Base-by-base conservation (phyloP, 1,140 invertebrate species). In the Megalonaias nervosa region DNA sequence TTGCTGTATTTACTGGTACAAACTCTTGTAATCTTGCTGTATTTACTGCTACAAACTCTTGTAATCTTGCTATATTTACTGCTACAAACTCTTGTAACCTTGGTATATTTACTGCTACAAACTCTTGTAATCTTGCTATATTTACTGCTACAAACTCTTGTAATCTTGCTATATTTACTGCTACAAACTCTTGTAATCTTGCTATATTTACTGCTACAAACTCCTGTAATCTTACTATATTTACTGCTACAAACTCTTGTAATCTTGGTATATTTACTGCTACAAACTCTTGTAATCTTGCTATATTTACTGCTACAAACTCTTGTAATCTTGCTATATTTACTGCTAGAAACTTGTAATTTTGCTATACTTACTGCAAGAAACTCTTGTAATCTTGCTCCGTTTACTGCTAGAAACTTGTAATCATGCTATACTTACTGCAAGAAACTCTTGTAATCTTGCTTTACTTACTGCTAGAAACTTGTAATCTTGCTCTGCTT, bases 251-350 rank as follows among this genome's bases (percentile, higher is more conserved):
- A 89, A 99, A 99, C 90, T 99, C 99, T 87, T 99, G 99, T 94
- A 99, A 96, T 77, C 98, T 93, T 87, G 98, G 97, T 87, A 82
- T 59, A 87, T 90, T 91, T 91, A 94, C 93, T 5, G 98, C 98
- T 69, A 99, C 91, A 89, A 99, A 99, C 90, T 99, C 99, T 87
- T 99, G 99, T 93, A 99, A 96, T 77, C 98, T 93, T 87, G 98
- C 97, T 87, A 82, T 62, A 87, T 90, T 91, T 91, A 94, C 93
- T 5, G 98, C 98, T 69, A 99, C 91, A 89, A 99, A 99, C 90
- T 99, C 99, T 87, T 99, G 99, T n/a, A n/a, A n/a, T n/a, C n/a
- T n/a, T n/a, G n/a, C n/a, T n/a, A n/a, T n/a, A n/a, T n/a, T n/a
- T n/a, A n/a, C n/a, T n/a, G n/a, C n/a, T n/a, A n/a, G n/a, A n/a